Evolutionary conservation across 2,113 vertebrate species (phyloP).

Genomic region (Mandrillus leucophaeus): DNA sequence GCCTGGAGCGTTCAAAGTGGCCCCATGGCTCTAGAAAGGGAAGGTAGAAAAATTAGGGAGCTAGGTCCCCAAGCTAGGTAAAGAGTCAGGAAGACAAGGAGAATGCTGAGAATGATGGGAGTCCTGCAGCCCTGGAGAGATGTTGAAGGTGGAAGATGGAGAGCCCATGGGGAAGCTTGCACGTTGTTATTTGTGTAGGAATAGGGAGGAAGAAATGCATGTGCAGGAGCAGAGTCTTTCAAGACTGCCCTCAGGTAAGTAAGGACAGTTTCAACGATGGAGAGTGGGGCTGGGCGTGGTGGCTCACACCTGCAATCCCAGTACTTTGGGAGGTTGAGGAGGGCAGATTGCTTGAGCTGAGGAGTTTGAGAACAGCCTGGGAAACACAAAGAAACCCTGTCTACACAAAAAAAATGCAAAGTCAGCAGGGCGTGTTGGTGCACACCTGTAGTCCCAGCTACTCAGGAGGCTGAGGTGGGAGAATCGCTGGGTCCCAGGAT

Average conservation of each 20-base stretch:
- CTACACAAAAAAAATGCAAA: too few relatives aligned
- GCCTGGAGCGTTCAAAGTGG: conserved; percentile 7
- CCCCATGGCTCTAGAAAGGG: background rate
- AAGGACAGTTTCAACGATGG: background rate
- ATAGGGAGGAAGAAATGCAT: background rate
- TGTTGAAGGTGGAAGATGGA: conserved; percentile 64
- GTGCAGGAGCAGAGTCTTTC: background rate
- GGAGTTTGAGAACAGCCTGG: too few relatives aligned
- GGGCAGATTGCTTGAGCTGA: too few relatives aligned
- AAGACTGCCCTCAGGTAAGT: background rate
- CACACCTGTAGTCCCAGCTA: too few relatives aligned
- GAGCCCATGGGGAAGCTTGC: background rate
- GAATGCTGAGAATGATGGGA: conserved; percentile 49
- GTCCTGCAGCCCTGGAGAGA: conserved; percentile 46
- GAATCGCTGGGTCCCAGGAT: too few relatives aligned
- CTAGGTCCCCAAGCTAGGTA: conserved; percentile 28
- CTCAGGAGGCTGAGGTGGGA: too few relatives aligned
- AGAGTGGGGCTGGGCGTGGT: background rate
- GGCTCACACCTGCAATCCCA: too few relatives aligned
- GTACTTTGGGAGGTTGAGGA: too few relatives aligned
- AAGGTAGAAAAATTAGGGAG: conserved; percentile 40
- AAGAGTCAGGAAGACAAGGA: conserved; percentile 16
- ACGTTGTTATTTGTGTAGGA: background rate
- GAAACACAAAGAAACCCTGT: too few relatives aligned
- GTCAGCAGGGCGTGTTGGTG: too few relatives aligned